phyloP scores from a whole-genome alignment of 1,140 invertebrate genomes.

The Pygmarrhopalites habei region DNA sequence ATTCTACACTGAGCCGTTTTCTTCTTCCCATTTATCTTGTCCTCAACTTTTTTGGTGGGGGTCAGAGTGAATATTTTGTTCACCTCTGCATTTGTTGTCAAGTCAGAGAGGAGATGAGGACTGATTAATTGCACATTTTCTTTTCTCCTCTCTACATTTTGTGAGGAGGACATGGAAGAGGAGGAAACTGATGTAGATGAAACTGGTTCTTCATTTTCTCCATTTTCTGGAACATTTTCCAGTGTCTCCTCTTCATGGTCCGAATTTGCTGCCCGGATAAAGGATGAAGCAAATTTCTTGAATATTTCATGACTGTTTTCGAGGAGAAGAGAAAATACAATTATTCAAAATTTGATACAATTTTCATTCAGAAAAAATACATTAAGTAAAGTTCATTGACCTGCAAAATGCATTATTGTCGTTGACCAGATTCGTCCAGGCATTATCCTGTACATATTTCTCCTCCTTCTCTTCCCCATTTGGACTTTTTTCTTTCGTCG shows the following conservation, averaged over 20 bases:
- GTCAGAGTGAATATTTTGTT: slow-evolving; percentile 32
- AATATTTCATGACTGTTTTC: slow-evolving; percentile 37
- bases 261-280: slow-evolving; percentile 16
- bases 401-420: background rate
- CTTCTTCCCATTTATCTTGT: background rate
- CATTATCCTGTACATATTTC: background rate
- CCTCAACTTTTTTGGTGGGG: slow-evolving; percentile 5
- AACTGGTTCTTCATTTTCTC: too few relatives aligned
- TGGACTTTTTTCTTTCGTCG: background rate
- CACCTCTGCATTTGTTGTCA: slow-evolving; percentile 19
- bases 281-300: slow-evolving; percentile 29
- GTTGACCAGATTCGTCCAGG: background rate
- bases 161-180: too few relatives aligned
- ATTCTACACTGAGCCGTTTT: slow-evolving; percentile 11
- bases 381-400: slow-evolving; percentile 1
- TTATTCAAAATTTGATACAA: background rate
- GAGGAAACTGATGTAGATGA: background rate
- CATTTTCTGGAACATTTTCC: background rate
- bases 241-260: background rate
- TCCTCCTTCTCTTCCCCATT: background rate
- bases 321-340: background rate
- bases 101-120: slow-evolving; percentile 29
- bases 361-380: slow-evolving; percentile 1
- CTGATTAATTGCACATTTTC: slow-evolving; percentile 34
- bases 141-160: too few relatives aligned